These are phyloP conservation scores for Sorex maritimensis DNA, from an alignment of 2,797 vertebrate species.

Conservation along the genomic window DNA sequence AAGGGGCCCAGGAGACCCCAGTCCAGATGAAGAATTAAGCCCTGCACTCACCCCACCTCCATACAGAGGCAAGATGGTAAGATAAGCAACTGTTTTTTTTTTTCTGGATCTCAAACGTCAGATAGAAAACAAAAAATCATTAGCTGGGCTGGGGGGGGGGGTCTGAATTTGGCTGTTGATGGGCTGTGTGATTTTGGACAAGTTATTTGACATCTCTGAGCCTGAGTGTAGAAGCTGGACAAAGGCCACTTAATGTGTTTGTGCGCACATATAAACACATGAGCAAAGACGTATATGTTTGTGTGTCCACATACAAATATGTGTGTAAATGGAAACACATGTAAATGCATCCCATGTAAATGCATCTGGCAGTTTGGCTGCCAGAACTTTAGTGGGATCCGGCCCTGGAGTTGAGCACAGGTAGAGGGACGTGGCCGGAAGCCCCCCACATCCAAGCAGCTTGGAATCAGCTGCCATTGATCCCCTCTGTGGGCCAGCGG, in stretches of 20 bases:
- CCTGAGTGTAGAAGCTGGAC: not conserved
- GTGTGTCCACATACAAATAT: not conserved
- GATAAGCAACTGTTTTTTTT: not conserved
- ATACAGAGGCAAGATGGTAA: not conserved
- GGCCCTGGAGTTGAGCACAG: conserved; percentile 11
- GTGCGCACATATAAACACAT: too few relatives aligned
- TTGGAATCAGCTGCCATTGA: not conserved
- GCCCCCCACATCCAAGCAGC: conserved; percentile 51
- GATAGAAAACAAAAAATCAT: not conserved
- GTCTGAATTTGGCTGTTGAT: conserved; percentile 78
- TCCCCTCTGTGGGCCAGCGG: not conserved
- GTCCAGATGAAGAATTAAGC: not conserved
- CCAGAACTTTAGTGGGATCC: not conserved
- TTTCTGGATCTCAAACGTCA: conserved; percentile 6
- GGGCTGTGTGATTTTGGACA: conserved; percentile 76
- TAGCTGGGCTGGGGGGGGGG: not conserved
- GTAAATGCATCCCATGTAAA: not conserved
- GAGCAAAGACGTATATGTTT: not conserved
- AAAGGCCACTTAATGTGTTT: not conserved
- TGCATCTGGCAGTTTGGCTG: not conserved
- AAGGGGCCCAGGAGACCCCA: not conserved
- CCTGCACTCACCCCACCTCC: not conserved
- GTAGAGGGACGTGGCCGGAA: not conserved
- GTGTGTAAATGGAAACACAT: not conserved
- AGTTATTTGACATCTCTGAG: conserved; percentile 29